A percentile compares a stretch with the other conserved stretches of the same genome.
Evolutionary conservation across 1,140 invertebrate genomes (phyloP).

Genomic region (Parasteatoda tepidariorum): DNA sequence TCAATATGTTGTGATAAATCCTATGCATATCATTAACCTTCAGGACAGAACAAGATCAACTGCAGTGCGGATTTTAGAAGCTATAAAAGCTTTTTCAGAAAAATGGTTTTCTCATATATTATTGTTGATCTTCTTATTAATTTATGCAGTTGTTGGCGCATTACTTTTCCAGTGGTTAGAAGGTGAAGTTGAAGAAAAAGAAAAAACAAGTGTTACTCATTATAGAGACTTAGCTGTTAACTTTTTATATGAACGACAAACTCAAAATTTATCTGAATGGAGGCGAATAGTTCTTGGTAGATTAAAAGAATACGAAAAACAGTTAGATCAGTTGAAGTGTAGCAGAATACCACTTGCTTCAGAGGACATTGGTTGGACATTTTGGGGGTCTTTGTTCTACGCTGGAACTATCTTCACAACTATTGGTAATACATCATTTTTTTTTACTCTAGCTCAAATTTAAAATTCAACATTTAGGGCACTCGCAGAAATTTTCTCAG

Average conservation of each 20-base stretch:
- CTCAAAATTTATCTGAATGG: slow-evolving; percentile 85
- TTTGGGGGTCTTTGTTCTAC: slow-evolving; percentile 92
- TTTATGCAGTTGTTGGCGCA: slow-evolving; percentile 83
- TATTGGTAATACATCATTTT: slow-evolving; percentile 78
- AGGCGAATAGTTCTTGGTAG: slow-evolving; percentile 83
- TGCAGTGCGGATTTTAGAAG: slow-evolving; percentile 62
- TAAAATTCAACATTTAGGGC: no score
- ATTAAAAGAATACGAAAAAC: slow-evolving; percentile 86
- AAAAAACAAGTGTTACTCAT: slow-evolving; percentile 53
- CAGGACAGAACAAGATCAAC: slow-evolving; percentile 62
- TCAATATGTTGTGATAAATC: slow-evolving; percentile 62
- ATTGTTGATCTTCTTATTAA: slow-evolving; percentile 79
- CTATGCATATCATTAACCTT: slow-evolving; percentile 65
- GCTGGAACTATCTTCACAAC: slow-evolving; percentile 92
- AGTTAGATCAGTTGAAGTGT: slow-evolving; percentile 84
- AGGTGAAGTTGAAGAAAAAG: slow-evolving; percentile 63
- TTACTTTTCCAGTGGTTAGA: slow-evolving; percentile 81
- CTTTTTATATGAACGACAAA: slow-evolving; percentile 1
- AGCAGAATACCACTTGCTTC: slow-evolving; percentile 83
- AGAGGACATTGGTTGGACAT: slow-evolving; percentile 85
- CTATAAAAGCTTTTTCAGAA: slow-evolving; percentile 76
- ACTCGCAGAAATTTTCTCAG: no score
- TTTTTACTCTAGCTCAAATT: neutral
- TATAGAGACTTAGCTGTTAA: slow-evolving; percentile 48
- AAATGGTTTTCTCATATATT: slow-evolving; percentile 91